Percentiles rank a stretch among this genome's conserved stretches.
phyloP scores from a whole-genome alignment of 2,888 invertebrate genomes.

The Trichogramma dendrolimi region DNA sequence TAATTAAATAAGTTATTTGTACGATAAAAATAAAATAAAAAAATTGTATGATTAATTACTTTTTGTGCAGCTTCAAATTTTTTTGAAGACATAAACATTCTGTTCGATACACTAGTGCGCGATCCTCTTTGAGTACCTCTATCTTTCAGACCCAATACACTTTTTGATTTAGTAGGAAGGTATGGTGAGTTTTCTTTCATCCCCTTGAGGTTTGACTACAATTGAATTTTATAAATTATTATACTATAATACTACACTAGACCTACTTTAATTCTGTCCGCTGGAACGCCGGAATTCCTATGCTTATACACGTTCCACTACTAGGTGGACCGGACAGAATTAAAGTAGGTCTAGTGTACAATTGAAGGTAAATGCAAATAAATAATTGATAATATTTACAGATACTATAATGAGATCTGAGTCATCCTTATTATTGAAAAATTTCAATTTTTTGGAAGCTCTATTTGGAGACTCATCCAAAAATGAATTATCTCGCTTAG shows the following conservation, averaged over 20 bases:
- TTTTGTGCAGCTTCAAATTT: constrained; percentile 7
- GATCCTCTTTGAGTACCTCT: constrained; percentile 6
- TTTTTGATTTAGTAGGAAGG: constrained; percentile 30
- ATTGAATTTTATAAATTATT: background rate
- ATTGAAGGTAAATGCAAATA: background rate
- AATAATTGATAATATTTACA: constrained; percentile 4
- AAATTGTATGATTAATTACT: constrained; percentile 5
- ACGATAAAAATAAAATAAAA: background rate
- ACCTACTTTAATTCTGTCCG: too few relatives aligned
- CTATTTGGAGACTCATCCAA: too few relatives aligned
- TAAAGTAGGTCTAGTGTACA: too few relatives aligned
- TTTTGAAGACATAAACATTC: constrained; percentile 9
- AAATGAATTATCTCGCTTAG: background rate
- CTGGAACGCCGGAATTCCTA: too few relatives aligned
- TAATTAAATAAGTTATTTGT: background rate
- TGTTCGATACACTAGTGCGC: background rate
- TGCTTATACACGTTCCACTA: too few relatives aligned
- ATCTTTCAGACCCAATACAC: constrained; percentile 24
- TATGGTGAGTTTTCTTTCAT: constrained; percentile 33
- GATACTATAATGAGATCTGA: constrained; percentile 13
- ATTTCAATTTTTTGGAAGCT: constrained; percentile 2
- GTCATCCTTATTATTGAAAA: constrained; percentile 3
- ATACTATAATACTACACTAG: background rate
- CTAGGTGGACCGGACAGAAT: too few relatives aligned
- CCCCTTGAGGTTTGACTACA: constrained; percentile 23